Base-by-base conservation (phyloP, 2,113 vertebrate species). In the Xenopus borealis region DNA sequence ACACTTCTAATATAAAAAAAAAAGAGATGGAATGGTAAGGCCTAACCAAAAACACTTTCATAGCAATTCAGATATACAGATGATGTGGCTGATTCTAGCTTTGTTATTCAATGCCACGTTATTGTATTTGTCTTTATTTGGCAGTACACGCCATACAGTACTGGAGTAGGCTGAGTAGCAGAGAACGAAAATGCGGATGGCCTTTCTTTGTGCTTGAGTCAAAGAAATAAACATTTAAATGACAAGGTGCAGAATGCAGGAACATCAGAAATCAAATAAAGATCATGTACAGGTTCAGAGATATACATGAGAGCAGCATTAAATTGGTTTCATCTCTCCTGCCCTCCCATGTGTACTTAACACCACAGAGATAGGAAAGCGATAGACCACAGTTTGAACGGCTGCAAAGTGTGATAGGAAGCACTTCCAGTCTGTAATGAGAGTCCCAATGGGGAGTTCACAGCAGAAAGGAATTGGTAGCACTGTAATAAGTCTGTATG, bases 401-500 rank as follows among this genome's bases (percentile, higher is more conserved):
- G 65, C 65, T 47, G 65, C 17, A 47, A 50, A 47, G 65, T 20
- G 45, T 46, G 63, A 47, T 47, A 50, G 65, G 65, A 46, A 14
- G 33, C 65, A 67, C 65, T 67, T 67, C 44, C 65, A 67, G 65
- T 18, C 65, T 20, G 65, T 67, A 50, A 67, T 20, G 45, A 67
- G 65, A 45, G 11, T 47, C 45, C n/a, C 65, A 67, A 67, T 45
- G 46, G 45, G 45, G 45, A 50, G 6, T 23, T 67, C 19, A 27
- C 19, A 16, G 65, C 13, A n/a, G 65, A 18, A 50, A 50, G 12
- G 18, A 19, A 50, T 45, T 11, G 18, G 16, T 18, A 46, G 53
- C 11, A 18, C 62, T 14, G 23, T 33, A n/a, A 64, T 12, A 44
- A 19, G 33, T 18, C 44, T 5, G 13, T 27, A 13, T 18, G 16